Evolutionary conservation across 1,140 invertebrate species (phyloP).

Genomic region (Cyphomyrmex costatus): DNA sequence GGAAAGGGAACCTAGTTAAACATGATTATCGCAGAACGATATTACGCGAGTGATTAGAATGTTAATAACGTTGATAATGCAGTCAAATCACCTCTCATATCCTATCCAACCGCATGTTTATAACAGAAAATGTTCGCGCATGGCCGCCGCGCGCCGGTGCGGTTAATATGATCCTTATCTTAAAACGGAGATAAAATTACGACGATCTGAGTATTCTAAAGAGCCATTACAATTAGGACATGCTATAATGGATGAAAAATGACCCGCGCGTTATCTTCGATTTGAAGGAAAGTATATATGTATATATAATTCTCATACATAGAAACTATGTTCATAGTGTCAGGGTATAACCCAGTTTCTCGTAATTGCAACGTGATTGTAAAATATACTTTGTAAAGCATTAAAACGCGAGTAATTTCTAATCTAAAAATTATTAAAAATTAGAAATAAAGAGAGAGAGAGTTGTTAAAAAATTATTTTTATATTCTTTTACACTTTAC

Average conservation of each 20-base stretch:
- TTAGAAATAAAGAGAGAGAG: too few species aligned
- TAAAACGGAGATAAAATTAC: constrained; percentile 57
- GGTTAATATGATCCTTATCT: constrained; percentile 57
- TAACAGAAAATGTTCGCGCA: constrained; percentile 34
- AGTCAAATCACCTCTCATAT: not conserved
- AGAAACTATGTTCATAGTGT: not conserved
- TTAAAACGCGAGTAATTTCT: not conserved
- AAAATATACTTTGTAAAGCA: not conserved
- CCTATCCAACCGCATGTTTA: constrained; percentile 6
- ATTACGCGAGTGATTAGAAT: constrained; percentile 40
- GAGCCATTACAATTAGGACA: constrained; percentile 58
- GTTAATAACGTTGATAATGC: constrained; percentile 33
- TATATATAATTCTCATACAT: constrained; percentile 49
- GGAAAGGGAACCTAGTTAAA: constrained; percentile 6
- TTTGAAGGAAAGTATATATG: constrained; percentile 56
- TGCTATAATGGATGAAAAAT: constrained; percentile 52
- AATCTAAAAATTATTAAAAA: not conserved
- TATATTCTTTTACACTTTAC: not conserved
- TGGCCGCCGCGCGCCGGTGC: constrained; percentile 9
- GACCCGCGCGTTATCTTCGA: constrained; percentile 52
- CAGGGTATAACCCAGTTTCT: not conserved
- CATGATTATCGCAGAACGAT: not conserved
- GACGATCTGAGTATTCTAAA: constrained; percentile 46
- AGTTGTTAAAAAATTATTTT: too few species aligned
- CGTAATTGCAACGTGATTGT: constrained; percentile 17